Conservation (phyloP, 92 coral and sea anemone species). For the Umimayanthus chanpuru region DNA sequence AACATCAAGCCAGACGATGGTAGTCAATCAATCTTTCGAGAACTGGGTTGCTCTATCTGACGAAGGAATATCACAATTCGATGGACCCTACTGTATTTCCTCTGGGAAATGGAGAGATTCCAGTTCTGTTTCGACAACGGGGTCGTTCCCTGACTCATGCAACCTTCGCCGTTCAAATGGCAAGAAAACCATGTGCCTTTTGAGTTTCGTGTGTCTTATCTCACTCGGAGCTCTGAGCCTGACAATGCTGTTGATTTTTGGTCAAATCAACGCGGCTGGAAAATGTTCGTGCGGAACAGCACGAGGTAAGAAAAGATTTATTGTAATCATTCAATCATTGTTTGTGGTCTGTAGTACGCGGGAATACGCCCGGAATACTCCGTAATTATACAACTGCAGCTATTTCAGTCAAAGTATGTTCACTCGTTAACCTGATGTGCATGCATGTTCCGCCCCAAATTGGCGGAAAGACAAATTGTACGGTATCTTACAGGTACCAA, state of each 20-base stretch:
- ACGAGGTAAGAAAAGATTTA: not conserved
- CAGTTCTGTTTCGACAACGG: constrained; percentile 17
- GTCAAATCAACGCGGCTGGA: constrained; percentile 32
- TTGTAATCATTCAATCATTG: not conserved
- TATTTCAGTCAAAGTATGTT: no score
- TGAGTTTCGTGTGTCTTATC: not conserved
- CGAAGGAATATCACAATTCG: not conserved
- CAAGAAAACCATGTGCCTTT: not conserved
- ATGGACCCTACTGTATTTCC: not conserved
- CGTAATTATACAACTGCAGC: no score
- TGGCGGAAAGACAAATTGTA: no score
- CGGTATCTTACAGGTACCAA: no score
- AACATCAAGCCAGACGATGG: constrained; percentile 1
- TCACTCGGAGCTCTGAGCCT: constrained; percentile 19
- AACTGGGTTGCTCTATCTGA: constrained; percentile 36
- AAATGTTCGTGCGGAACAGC: constrained; percentile 18
- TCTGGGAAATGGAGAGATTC: constrained; percentile 13
- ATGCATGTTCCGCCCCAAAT: no score
- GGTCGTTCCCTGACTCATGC: constrained; percentile 8
- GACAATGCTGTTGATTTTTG: constrained; percentile 39
- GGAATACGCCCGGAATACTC: not conserved
- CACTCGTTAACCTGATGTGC: no score
- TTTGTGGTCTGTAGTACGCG: no score
- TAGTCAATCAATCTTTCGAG: constrained; percentile 30
- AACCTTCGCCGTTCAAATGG: not conserved